Conservation (phyloP, 1,140 invertebrate genomes). For the Eubasilissa regina region DNA sequence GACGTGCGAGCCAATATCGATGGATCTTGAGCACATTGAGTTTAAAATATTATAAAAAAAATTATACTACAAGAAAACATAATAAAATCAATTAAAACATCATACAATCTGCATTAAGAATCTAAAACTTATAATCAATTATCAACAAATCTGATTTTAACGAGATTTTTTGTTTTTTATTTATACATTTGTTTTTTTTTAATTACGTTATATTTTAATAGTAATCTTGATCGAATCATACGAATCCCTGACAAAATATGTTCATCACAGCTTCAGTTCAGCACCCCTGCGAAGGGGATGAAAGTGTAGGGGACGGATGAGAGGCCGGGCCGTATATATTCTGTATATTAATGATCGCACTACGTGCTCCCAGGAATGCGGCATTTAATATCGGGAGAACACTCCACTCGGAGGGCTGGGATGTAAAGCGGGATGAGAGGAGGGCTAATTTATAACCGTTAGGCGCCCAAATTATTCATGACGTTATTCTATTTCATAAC, state of each 20-base stretch:
- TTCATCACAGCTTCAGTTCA: not conserved
- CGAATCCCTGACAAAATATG: not conserved
- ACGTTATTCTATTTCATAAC: constrained; percentile 41
- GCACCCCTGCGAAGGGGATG: constrained; percentile 27
- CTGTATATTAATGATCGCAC: constrained; percentile 60
- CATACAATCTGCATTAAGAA: too few relatives aligned
- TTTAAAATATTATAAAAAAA: too few relatives aligned
- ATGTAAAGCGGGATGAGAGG: not conserved
- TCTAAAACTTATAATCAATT: too few relatives aligned
- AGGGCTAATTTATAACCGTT: constrained; percentile 53
- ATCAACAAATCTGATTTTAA: too few relatives aligned
- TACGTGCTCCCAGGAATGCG: constrained; percentile 58
- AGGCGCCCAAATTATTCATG: constrained; percentile 47
- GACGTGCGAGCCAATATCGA: not conserved
- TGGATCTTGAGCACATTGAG: too few relatives aligned
- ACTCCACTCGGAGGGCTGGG: not conserved
- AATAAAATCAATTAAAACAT: too few relatives aligned
- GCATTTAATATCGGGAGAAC: constrained; percentile 59
- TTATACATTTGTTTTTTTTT: not conserved
- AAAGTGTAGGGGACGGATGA: constrained; percentile 38
- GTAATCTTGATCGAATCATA: not conserved
- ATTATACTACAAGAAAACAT: too few relatives aligned
- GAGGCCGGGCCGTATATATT: constrained; percentile 49
- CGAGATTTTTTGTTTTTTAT: too few relatives aligned
- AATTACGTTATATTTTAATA: not conserved